Percentiles rank a stretch among this genome's conserved stretches.
Conservation (phyloP, 2,797 vertebrate genomes). For the Poeciliopsis gracilis region DNA sequence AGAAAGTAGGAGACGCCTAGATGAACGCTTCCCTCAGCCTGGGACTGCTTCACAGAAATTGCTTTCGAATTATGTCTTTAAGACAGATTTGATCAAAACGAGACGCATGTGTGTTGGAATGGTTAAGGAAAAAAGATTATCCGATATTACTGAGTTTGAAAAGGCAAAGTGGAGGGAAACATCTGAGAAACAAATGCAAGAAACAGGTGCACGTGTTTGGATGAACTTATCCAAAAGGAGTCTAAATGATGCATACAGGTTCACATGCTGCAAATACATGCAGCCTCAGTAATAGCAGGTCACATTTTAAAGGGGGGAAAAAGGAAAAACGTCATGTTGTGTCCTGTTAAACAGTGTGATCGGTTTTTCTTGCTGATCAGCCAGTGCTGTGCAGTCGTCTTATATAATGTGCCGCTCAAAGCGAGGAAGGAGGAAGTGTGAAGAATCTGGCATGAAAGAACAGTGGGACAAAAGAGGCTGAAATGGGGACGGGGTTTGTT, state of each 20-base stretch:
- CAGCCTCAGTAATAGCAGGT: too few species aligned
- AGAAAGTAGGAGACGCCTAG: conserved; percentile 19
- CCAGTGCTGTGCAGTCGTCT: conserved; percentile 37
- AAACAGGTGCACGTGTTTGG: not conserved
- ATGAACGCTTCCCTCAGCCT: conserved; percentile 26
- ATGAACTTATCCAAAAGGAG: not conserved
- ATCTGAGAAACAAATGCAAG: not conserved
- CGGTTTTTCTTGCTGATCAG: conserved; percentile 12
- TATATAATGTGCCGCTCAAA: conserved; percentile 54
- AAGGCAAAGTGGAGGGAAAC: not conserved
- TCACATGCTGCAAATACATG: not conserved
- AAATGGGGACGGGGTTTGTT: conserved; percentile 51
- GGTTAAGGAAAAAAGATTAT: not conserved
- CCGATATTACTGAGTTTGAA: not conserved
- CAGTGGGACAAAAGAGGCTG: conserved; percentile 47
- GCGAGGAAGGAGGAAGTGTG: conserved; percentile 47
- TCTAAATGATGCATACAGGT: not conserved
- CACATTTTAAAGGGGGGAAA: not conserved
- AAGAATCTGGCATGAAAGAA: conserved; percentile 59
- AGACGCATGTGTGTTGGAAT: not conserved
- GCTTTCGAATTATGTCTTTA: not conserved
- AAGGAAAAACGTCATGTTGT: not conserved
- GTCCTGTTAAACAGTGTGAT: conserved; percentile 5
- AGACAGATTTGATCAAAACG: not conserved
- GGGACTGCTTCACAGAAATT: conserved; percentile 11